A percentile compares a stretch with the other conserved stretches of the same genome.
These are phyloP conservation scores for Antennarius striatus DNA, from an alignment of 2,113 vertebrate species.

Conservation along the genomic window DNA sequence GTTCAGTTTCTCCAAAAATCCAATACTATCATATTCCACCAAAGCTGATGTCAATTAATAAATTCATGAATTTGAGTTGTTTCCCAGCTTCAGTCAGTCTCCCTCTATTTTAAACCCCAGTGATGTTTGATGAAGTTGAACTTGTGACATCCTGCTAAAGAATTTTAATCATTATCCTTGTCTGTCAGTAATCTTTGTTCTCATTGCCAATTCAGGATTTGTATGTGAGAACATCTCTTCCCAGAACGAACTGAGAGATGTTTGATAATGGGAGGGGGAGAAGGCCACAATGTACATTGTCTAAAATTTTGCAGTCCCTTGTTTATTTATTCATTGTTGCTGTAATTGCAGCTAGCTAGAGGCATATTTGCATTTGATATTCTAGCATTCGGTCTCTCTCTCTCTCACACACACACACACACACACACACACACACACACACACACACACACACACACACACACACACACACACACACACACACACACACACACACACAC, in stretches of 20 bases:
- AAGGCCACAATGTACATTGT: slow-evolving; percentile 26
- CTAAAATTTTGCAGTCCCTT: slow-evolving; percentile 38
- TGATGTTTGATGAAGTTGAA: slow-evolving; percentile 55
- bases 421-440: too few relatives aligned
- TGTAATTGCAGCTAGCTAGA: slow-evolving; percentile 51
- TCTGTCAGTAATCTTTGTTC: slow-evolving; percentile 64
- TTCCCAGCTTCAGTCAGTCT: slow-evolving; percentile 21
- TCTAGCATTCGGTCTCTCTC: slow-evolving; percentile 14
- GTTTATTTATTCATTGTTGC: slow-evolving; percentile 30
- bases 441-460: too few relatives aligned
- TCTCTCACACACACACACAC: not conserved
- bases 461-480: too few relatives aligned
- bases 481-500: not conserved
- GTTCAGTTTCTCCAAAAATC: slow-evolving; percentile 23
- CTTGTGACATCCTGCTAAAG: slow-evolving; percentile 66
- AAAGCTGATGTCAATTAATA: slow-evolving; percentile 41
- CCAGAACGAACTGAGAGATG: slow-evolving; percentile 58
- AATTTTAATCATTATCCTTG: slow-evolving; percentile 58
- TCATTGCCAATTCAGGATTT: slow-evolving; percentile 60
- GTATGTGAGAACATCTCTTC: slow-evolving; percentile 68
- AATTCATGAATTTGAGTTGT: slow-evolving; percentile 28
- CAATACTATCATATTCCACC: slow-evolving; percentile 24
- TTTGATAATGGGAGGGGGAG: slow-evolving; percentile 22
- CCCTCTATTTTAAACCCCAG: slow-evolving; percentile 44
- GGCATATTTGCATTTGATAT: slow-evolving; percentile 70